phyloP scores from a whole-genome alignment of 2,113 vertebrate genomes.

The Pionites leucogaster region DNA sequence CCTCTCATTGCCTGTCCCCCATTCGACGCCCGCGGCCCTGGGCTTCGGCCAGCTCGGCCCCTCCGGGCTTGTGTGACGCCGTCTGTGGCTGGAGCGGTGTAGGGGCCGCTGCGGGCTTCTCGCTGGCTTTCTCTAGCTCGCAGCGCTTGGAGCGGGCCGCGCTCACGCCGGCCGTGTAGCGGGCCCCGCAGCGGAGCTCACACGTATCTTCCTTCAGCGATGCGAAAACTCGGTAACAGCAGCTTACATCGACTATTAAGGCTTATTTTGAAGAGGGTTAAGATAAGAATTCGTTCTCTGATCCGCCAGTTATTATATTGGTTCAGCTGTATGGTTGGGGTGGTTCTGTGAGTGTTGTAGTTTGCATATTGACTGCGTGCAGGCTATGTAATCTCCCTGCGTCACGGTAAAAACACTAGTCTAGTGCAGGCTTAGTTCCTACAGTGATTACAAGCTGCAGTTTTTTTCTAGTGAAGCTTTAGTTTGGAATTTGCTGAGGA shows the following conservation, averaged over 20 bases:
- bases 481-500: background rate
- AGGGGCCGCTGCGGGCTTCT: background rate
- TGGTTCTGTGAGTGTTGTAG: background rate
- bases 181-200: background rate
- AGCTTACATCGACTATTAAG: background rate
- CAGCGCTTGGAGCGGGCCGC: background rate
- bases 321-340: background rate
- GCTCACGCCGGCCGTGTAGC: background rate
- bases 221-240: background rate
- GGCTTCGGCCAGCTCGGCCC: background rate
- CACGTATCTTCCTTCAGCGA: background rate
- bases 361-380: background rate
- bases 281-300: background rate
- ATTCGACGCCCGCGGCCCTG: background rate
- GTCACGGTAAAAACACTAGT: background rate
- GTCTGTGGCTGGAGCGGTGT: background rate
- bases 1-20: fast-evolving
- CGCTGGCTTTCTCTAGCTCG: background rate
- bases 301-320: background rate
- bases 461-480: background rate
- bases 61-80: too few relatives aligned
- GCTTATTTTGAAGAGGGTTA: background rate
- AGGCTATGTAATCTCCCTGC: background rate
- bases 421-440: background rate
- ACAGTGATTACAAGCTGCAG: background rate